These are phyloP conservation scores for Bombus confusus DNA, from an alignment of 1,140 invertebrate species.

Conservation along the genomic window DNA sequence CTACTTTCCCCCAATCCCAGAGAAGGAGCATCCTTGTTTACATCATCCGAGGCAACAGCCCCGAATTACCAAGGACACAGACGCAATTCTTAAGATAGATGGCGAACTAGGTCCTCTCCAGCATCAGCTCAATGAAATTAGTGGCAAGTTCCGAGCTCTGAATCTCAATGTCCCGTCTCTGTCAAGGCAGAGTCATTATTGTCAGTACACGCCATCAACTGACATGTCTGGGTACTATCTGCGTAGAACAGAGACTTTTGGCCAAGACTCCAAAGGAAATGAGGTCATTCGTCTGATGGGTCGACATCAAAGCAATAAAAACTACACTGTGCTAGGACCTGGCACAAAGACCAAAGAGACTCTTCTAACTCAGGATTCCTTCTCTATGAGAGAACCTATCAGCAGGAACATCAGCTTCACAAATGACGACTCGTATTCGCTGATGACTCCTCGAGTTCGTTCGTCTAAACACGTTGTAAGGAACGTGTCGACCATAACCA, in stretches of 20 bases:
- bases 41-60: not conserved
- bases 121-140: slow-evolving; percentile 60
- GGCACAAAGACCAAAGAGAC: no score
- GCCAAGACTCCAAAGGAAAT: not conserved
- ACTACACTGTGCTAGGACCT: not conserved
- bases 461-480: not conserved
- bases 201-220: not conserved
- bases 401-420: not conserved
- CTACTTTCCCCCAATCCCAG: slow-evolving; percentile 52
- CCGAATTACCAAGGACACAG: slow-evolving; percentile 38
- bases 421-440: not conserved
- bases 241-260: not conserved
- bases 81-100: slow-evolving; percentile 61
- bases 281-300: not conserved
- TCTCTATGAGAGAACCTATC: not conserved
- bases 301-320: not conserved
- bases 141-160: slow-evolving; percentile 58
- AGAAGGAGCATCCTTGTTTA: not conserved
- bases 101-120: slow-evolving; percentile 62
- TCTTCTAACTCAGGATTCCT: not conserved
- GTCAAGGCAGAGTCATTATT: not conserved
- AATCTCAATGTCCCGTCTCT: not conserved
- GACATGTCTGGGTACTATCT: slow-evolving; percentile 23
- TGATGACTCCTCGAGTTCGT: no score
- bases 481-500: not conserved